Evolutionary conservation across 2,888 invertebrate species (phyloP), one percentile per base, ranked within the genome.

Genomic region (Nephrotoma flavescens): DNA sequence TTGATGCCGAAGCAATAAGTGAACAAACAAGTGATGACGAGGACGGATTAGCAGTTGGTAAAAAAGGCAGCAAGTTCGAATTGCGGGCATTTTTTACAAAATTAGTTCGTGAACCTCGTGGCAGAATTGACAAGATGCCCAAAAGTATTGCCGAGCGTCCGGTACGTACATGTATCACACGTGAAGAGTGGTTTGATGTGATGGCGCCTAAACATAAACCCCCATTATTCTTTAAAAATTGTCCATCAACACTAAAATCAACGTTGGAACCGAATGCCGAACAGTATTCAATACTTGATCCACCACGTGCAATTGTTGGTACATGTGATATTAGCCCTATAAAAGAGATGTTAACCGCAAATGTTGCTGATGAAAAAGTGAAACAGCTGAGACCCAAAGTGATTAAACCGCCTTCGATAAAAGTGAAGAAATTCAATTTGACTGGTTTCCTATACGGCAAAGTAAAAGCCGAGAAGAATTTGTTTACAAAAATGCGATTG

Each of bases 21-120:
- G 91, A 91, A 42, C 89, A 89, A 87, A 91, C 91, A 31, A 89
- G 90, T 85, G 90, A 91, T 42, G 91, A 91, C 57, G 91, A 90
- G 87, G 91, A 90, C 87, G 89, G 89, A 5, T 87, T 91, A 44
- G 83, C 89, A 86, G 90, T 91, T 52, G 91, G 91, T 4, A 89
- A 90, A 52, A 88, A 88, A 0, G 89, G 89, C 15, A 89, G 86
- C 9, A 31, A 89, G 6, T 91, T 90, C 85, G 89, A 89, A 86
- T 87, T 91, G n/a, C 89, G 92, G 0, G 91, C 91, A 3, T 91
- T 90, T 85, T 91, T 90, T 42, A 91, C 89, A 86, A 90, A 90
- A 87, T 88, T 91, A 3, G 90, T 89, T 41, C 88, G 89, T 0
- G 89, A 90, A 0, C 85, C 91, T 31, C 89, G 91, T 0, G 91